Conservation (phyloP, 2,113 vertebrate species). For the Corythaixoides concolor region DNA sequence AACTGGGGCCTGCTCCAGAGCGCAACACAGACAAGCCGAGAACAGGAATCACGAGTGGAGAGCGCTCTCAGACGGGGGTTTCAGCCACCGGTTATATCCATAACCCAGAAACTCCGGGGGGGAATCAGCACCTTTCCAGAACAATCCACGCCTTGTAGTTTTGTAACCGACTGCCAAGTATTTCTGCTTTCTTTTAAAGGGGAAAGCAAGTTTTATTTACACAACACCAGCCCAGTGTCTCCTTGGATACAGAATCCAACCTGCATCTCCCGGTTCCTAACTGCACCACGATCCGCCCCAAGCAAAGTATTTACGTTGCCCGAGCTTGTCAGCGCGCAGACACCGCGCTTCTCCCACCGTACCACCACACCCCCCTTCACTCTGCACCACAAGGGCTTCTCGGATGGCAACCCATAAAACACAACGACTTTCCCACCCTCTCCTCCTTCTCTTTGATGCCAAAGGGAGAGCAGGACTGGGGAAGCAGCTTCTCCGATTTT, state of each 20-base stretch:
- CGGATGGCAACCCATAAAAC: neutral
- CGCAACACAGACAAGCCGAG: neutral
- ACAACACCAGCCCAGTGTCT: accelerated
- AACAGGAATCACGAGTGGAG: neutral
- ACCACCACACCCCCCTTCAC: neutral
- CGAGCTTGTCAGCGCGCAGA: neutral
- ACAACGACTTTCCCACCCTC: neutral
- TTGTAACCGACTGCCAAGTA: neutral
- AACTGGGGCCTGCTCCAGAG: neutral
- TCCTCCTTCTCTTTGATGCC: neutral
- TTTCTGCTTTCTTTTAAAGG: neutral
- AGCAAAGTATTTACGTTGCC: neutral
- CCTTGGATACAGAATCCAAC: neutral
- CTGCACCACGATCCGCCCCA: accelerated
- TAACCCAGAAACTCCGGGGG: accelerated
- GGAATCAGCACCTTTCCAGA: neutral
- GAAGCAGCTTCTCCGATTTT: neutral
- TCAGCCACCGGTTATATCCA: neutral
- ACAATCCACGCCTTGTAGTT: neutral
- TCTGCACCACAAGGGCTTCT: neutral
- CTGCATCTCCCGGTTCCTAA: neutral
- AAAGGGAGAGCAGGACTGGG: neutral
- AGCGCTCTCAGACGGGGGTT: neutral
- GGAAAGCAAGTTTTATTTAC: neutral
- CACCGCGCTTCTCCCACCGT: accelerated